Base-by-base conservation (phyloP, 2,113 vertebrate species). In the Panthera leo region DNA sequence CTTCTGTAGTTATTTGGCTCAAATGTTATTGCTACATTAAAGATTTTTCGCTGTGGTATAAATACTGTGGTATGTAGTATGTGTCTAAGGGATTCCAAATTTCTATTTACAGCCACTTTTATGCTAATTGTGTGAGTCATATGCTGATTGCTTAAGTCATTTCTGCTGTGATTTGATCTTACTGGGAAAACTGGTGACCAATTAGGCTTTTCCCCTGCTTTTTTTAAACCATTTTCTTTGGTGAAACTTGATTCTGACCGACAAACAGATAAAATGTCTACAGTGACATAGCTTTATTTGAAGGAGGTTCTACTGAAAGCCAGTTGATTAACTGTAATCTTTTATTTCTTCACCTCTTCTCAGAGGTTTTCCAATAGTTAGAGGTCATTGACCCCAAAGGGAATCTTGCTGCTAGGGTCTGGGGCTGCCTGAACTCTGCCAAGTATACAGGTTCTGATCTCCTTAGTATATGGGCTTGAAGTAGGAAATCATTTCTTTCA, bases 161-260 rank as follows among this genome's bases (percentile, higher is more conserved):
- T 97, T 97, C 78, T 98, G 36, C 86, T 98, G 76, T 94, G 96
- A 97, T 97, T 96, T 97, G 85, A 70, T 95, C 97, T 53, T 89
- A 36, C 70, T 93, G 67, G 71, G 91, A 97, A 98, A 98, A 96
- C 82, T 96, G 61, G 84, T 89, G 73, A 63, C 39, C 91, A 95
- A 91, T 31, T 87, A 67, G 97, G 67, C 63, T 91, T 80, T 45
- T 92, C 0, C 51, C 12, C 31, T 45, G 80, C 5, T 91, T 97
- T 96, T 95, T 96, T 94, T 53, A 91, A 98, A 97, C 79, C 75
- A 73, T 70, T 90, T 87, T 96, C 58, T 97, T 96, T 55, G 8
- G 76, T 93, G n/a, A 85, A 96, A 48, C 0, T 7, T 25, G n/a
- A 85, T 71, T 98, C 97, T 98, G 75, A 95, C n/a, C 42, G 96